Conservation (phyloP, 2,888 invertebrate species). For the Tenthredo notha region DNA sequence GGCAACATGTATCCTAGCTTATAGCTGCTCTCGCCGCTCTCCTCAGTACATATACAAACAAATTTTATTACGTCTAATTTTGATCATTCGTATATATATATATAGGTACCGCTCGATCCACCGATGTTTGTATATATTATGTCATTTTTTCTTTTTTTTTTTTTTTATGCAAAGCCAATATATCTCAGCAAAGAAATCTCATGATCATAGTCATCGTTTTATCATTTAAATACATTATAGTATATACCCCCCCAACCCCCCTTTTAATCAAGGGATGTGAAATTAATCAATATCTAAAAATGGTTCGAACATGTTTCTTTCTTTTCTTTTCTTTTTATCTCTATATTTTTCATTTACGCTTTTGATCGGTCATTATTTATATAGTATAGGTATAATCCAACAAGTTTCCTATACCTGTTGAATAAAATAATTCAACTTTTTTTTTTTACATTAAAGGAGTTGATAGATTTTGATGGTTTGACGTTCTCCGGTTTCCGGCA, state of each 20-base stretch:
- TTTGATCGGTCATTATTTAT: background rate
- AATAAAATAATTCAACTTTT: background rate
- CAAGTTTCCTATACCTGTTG: background rate
- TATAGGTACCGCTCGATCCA: background rate
- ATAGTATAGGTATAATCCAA: no score
- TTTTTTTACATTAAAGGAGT: background rate
- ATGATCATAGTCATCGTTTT: background rate
- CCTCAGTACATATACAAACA: conserved; percentile 43
- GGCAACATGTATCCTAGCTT: background rate
- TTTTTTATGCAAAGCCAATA: background rate
- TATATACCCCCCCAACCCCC: no score
- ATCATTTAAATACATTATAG: no score
- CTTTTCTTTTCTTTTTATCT: background rate
- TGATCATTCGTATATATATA: background rate
- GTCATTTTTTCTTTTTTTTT: conserved; percentile 25
- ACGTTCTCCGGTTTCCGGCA: conserved; percentile 19
- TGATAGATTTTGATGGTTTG: conserved; percentile 26
- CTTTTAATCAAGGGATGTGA: background rate
- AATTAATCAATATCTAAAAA: background rate
- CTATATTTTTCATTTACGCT: background rate
- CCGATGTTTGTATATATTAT: conserved; percentile 25
- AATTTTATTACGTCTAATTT: conserved; percentile 47
- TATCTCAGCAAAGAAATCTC: background rate
- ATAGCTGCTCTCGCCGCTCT: background rate
- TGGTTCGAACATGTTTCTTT: background rate